phyloP scores from a whole-genome alignment of 2,797 vertebrate species.

The Acanthurus tractus region DNA sequence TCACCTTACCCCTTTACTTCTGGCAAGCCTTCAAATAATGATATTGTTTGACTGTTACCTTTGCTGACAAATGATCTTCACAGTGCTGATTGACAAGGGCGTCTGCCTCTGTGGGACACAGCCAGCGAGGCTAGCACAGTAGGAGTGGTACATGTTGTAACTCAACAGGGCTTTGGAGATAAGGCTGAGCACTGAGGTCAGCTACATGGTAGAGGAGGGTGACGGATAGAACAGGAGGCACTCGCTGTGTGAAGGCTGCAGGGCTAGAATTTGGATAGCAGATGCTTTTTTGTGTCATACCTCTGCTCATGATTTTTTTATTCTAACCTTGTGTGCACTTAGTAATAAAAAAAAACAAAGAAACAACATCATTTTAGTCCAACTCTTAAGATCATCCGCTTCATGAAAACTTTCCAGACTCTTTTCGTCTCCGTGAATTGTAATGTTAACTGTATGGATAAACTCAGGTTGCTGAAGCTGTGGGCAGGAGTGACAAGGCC shows the following conservation, averaged over 20 bases:
- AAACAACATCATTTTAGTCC: not conserved
- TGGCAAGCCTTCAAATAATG: conserved; percentile 34
- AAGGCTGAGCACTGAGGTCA: conserved; percentile 50
- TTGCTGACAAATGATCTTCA: conserved; percentile 34
- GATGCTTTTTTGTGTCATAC: conserved; percentile 12
- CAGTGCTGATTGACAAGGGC: conserved; percentile 56
- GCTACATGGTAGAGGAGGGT: conserved; percentile 26
- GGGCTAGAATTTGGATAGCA: conserved; percentile 6
- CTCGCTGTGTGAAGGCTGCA: conserved; percentile 23
- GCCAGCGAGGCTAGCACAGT: conserved; percentile 30
- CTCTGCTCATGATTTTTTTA: conserved; percentile 6
- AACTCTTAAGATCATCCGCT: conserved; percentile 1
- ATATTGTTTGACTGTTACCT: conserved; percentile 39
- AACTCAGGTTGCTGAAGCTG: conserved; percentile 31
- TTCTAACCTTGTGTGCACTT: not conserved
- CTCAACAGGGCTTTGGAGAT: conserved; percentile 59
- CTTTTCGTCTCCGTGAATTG: conserved; percentile 30
- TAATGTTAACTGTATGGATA: conserved; percentile 20
- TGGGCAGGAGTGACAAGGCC: conserved; percentile 49
- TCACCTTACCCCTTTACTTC: not conserved
- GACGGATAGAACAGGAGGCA: conserved; percentile 33
- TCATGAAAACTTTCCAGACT: conserved; percentile 11
- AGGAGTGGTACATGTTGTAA: conserved; percentile 66
- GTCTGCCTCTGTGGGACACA: conserved; percentile 48
- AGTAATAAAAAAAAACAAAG: not conserved